A percentile compares a stretch with the other conserved stretches of the same genome.
Conservation (phyloP, 23 tunicate species). For the Botrylloides violaceus region DNA sequence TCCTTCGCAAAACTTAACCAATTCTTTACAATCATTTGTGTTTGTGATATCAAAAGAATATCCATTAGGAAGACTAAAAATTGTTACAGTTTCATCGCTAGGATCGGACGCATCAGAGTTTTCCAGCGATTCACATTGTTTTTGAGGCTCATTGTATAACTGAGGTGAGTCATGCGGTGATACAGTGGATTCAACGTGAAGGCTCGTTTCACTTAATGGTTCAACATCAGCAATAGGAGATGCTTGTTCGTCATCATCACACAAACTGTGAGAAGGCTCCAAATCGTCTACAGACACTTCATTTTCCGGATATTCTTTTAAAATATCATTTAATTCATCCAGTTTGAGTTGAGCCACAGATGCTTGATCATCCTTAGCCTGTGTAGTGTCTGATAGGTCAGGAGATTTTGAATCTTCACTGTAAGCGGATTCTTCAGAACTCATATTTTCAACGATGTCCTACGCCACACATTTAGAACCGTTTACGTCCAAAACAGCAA, state of each 20-base stretch:
- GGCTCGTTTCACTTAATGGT: neutral
- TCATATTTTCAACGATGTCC: too few relatives aligned
- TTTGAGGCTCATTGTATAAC: neutral
- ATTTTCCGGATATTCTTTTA: neutral
- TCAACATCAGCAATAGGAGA: neutral
- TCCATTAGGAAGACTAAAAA: neutral
- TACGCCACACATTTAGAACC: too few relatives aligned
- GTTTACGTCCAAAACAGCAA: too few relatives aligned
- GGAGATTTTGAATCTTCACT: too few relatives aligned
- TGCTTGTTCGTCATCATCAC: neutral
- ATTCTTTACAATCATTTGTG: neutral
- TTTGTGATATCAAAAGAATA: neutral
- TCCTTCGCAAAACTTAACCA: neutral
- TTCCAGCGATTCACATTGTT: neutral
- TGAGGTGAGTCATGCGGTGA: neutral
- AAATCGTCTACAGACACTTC: neutral
- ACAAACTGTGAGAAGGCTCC: neutral
- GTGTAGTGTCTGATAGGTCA: neutral
- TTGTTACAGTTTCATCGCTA: neutral
- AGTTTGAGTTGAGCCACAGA: neutral
- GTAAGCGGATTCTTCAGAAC: too few relatives aligned
- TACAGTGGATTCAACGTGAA: neutral
- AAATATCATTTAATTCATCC: neutral
- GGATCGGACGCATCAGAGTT: neutral
- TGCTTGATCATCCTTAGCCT: neutral